These are phyloP conservation scores for Hirudinaria manillensis DNA, from an alignment of 2,888 invertebrate genomes.

Conservation along the genomic window DNA sequence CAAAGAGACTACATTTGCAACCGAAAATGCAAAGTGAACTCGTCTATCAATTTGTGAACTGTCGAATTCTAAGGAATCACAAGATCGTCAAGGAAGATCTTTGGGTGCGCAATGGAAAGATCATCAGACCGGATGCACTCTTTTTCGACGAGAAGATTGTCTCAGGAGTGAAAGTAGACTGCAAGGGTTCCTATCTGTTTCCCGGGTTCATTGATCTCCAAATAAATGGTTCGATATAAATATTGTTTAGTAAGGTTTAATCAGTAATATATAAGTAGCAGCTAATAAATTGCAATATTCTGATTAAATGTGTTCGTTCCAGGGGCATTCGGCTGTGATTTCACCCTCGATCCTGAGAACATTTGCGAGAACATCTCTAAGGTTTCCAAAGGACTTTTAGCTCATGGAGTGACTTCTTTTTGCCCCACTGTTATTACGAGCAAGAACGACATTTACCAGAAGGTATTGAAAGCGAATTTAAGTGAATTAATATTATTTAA, in stretches of 20 bases:
- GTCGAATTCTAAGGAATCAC: slow-evolving; percentile 71
- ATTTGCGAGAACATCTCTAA: slow-evolving; percentile 58
- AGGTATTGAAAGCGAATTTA: slow-evolving; percentile 57
- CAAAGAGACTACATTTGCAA: too few species aligned
- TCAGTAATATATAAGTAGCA: too few species aligned
- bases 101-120: slow-evolving; percentile 80
- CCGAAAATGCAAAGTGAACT: too few species aligned
- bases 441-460: slow-evolving; percentile 69
- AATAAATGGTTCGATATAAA: slow-evolving; percentile 73
- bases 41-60: slow-evolving; percentile 55
- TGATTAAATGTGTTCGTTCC: not conserved
- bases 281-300: not conserved
- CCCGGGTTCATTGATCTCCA: slow-evolving; percentile 96
- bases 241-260: not conserved
- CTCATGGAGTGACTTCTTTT: slow-evolving; percentile 91
- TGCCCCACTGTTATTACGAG: slow-evolving; percentile 95
- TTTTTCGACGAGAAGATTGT: slow-evolving; percentile 78
- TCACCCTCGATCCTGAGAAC: slow-evolving; percentile 43
- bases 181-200: slow-evolving; percentile 71
- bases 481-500: too few species aligned
- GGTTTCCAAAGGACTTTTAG: slow-evolving; percentile 72
- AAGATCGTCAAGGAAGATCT: slow-evolving; percentile 74
- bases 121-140: slow-evolving; percentile 80
- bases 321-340: slow-evolving; percentile 52
- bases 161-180: slow-evolving; percentile 72